Base-by-base conservation (phyloP, 23 tunicate genomes). In the Phallusia fumigata region DNA sequence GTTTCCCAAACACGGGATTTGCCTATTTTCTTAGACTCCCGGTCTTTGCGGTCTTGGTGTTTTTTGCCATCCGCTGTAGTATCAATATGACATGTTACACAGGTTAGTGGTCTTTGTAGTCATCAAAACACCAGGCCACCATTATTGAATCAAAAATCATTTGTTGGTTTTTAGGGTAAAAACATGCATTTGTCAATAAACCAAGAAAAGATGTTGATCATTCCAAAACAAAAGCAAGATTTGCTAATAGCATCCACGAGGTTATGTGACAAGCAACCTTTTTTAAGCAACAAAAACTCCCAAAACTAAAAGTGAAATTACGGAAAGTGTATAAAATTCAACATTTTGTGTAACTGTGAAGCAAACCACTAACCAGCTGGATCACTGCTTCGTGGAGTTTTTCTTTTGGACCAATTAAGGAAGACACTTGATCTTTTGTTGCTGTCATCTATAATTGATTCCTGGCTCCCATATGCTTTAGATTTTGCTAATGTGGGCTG, bases 381-480 rank as follows among this genome's bases (percentile, higher is more conserved):
- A 45, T 77, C 81, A 77, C 19, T 77, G 49, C 81, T n/a, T 22
- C 22, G 30, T 30, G 35, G 22, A 21, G 45, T 30, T 33, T 35
- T 33, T 36, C 33, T 40, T 77, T 77, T 77, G 26, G 24, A 12
- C 33, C 35, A 77, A 18, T 77, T 77, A 1, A 75, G 24, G 11
- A 85, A 53, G 12, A 75, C 84, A 50, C 89, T 85, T 30, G 52
- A 16, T 81, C 95, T 51, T 69, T 85, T 82, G 73, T 89, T 89
- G 21, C 64, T 21, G 11, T 90, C 95, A 33, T 90, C 95, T 10
- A 91, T 58, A 32, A 91, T 91, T 22, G 96, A 91, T 45, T 91
- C 96, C 90, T 86, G 78, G 65, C 96, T 91, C 19, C 89, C 89
- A 34, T 88, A 81, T 26, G 77, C 65, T 77, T 77, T 75, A 19